Conservation (phyloP, 2,888 invertebrate genomes). For the Caenorhabditis sp. region DNA sequence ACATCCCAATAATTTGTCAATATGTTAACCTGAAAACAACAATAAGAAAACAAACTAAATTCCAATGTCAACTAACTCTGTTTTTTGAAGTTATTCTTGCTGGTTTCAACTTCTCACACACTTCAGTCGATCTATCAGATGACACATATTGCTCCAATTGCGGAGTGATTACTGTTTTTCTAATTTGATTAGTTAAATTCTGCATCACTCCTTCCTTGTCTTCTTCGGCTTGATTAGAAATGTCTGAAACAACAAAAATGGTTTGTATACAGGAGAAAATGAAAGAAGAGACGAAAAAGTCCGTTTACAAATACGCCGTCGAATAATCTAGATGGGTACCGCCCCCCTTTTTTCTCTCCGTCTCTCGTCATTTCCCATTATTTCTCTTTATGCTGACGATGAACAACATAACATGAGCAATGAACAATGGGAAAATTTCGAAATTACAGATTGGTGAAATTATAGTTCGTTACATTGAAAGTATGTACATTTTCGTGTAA, state of each 20-base stretch:
- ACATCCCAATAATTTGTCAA: constrained; percentile 13
- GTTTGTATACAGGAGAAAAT: too few relatives aligned
- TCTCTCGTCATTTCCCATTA: background rate
- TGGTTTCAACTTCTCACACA: background rate
- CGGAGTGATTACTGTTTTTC: background rate
- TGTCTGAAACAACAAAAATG: background rate
- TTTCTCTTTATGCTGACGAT: too few relatives aligned
- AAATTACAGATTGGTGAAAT: too few relatives aligned
- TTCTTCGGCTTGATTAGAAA: background rate
- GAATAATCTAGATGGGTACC: too few relatives aligned
- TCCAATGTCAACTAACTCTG: background rate
- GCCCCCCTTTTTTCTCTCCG: background rate
- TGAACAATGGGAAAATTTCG: too few relatives aligned
- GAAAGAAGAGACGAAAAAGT: too few relatives aligned
- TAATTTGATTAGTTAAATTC: background rate
- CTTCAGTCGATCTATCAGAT: background rate
- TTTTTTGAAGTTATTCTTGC: background rate
- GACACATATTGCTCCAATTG: background rate
- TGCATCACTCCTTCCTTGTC: constrained; percentile 1
- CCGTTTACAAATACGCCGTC: too few relatives aligned
- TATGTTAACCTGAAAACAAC: background rate
- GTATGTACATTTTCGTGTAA: too few relatives aligned
- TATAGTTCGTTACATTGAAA: too few relatives aligned
- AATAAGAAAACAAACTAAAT: background rate
- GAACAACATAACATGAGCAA: too few relatives aligned